These are phyloP conservation scores for Anadara kagoshimensis DNA, from an alignment of 1,140 invertebrate genomes.

Conservation along the genomic window DNA sequence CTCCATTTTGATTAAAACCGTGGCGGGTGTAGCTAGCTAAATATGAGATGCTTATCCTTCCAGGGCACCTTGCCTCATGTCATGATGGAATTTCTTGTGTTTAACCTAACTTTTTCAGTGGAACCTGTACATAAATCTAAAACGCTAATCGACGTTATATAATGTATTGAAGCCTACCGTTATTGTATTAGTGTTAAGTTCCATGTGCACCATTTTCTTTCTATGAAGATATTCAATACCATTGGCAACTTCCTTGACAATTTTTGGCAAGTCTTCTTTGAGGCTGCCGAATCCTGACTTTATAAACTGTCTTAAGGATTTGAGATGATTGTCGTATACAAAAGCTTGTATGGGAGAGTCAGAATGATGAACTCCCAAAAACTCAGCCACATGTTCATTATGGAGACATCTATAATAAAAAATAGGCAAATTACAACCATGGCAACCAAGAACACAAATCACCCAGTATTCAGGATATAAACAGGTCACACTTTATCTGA, in stretches of 20 bases:
- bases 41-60: no score
- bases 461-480: no score
- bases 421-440: no score
- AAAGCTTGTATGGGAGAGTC: conserved; percentile 33
- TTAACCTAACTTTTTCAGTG: no score
- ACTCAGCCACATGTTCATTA: conserved; percentile 35
- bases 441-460: no score
- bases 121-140: no score
- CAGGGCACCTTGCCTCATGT: no score
- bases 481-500: no score
- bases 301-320: conserved; percentile 35
- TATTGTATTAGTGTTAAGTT: conserved; percentile 59
- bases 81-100: no score
- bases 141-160: no score
- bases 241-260: conserved; percentile 32
- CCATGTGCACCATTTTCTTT: conserved; percentile 59
- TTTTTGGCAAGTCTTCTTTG: conserved; percentile 1
- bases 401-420: conserved; percentile 40
- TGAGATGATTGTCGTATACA: conserved; percentile 47
- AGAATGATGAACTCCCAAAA: conserved; percentile 50
- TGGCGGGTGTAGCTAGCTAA: no score
- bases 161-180: conserved; percentile 41
- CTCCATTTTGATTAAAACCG: no score
- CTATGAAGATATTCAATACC: conserved; percentile 55
- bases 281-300: not conserved